These are phyloP conservation scores for Hydractinia echinata DNA, from an alignment of 30 jellyfish, hydroid and myxozoan species.

Conservation along the genomic window DNA sequence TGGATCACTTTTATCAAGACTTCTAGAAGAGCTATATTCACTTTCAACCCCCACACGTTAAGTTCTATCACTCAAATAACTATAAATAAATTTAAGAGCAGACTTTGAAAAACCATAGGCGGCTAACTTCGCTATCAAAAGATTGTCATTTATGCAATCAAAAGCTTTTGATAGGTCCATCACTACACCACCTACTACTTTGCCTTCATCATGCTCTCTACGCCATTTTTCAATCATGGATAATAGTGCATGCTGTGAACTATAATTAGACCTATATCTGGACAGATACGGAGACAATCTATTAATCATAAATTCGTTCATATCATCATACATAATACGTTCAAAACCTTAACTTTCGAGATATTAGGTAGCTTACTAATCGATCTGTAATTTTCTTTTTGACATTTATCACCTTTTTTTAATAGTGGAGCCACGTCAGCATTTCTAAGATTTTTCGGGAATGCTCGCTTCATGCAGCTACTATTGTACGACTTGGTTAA, in stretches of 20 bases:
- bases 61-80: constrained; percentile 8
- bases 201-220: neutral
- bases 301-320: constrained; percentile 1
- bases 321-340: constrained; percentile 7
- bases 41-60: constrained; percentile 13
- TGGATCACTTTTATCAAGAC: constrained; percentile 1
- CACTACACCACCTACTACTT: constrained; percentile 5
- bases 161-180: constrained; percentile 8
- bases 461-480: constrained; percentile 7
- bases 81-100: constrained; percentile 4
- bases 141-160: constrained; percentile 3
- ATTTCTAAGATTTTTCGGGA: constrained; percentile 7
- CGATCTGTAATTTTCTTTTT: constrained; percentile 8
- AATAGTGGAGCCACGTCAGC: neutral
- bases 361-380: constrained; percentile 6
- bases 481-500: constrained; percentile 9
- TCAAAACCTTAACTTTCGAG: constrained; percentile 2
- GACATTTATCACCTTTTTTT: neutral
- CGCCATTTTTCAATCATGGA: constrained; percentile 6
- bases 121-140: constrained; percentile 10
- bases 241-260: constrained; percentile 8
- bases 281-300: constrained; percentile 9
- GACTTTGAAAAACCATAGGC: constrained; percentile 5
- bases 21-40: constrained; percentile 8
- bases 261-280: neutral